Conservation (phyloP, 2,113 vertebrate species). For the Ctenomys sociabilis region DNA sequence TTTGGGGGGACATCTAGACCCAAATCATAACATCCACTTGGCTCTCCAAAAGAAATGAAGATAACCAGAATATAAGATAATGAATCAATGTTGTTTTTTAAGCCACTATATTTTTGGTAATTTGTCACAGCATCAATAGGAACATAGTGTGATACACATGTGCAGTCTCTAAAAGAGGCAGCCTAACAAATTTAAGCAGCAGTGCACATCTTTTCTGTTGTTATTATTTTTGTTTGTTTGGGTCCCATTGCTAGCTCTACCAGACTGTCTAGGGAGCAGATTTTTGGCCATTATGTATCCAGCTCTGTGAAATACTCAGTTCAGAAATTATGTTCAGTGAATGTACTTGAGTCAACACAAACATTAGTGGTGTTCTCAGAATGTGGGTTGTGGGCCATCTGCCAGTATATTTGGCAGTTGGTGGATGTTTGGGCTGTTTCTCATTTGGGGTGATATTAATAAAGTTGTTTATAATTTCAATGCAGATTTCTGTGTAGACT, state of each 20-base stretch:
- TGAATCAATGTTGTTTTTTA: neutral
- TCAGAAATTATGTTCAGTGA: neutral
- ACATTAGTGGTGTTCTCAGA: neutral
- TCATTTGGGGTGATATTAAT: neutral
- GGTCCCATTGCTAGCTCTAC: neutral
- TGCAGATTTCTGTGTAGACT: neutral
- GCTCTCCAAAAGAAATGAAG: neutral
- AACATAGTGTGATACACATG: neutral
- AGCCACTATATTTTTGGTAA: neutral
- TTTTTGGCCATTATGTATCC: neutral
- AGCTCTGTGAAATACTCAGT: neutral
- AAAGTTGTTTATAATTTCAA: neutral
- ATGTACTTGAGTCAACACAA: neutral
- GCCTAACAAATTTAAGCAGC: neutral
- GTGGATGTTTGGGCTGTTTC: neutral
- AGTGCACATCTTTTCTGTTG: neutral
- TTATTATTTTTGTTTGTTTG: neutral
- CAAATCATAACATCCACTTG: neutral
- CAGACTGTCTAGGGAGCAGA: neutral
- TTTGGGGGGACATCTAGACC: neutral
- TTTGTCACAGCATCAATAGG: neutral
- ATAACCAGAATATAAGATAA: neutral
- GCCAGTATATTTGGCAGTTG: neutral
- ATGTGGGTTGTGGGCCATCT: neutral
- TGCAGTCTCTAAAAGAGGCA: neutral